These are phyloP conservation scores for Festucalex cinctus DNA, from an alignment of 2,113 vertebrate species.

Conservation along the genomic window DNA sequence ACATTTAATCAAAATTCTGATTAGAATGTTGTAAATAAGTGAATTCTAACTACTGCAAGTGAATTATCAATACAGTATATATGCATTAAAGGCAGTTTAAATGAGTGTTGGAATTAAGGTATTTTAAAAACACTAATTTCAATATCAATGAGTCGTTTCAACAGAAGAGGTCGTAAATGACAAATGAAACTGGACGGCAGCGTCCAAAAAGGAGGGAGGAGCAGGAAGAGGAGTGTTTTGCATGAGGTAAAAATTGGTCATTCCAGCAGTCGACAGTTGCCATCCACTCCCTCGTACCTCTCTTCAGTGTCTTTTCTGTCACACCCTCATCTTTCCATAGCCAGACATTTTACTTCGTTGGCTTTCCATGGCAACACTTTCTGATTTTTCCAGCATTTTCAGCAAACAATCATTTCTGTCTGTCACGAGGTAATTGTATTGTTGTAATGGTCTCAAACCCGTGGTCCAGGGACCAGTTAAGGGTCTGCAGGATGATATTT, in stretches of 20 bases:
- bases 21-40: not conserved
- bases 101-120: not conserved
- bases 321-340: constrained; percentile 35
- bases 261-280: constrained; percentile 37
- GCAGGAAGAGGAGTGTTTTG: constrained; percentile 21
- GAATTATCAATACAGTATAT: not conserved
- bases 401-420: constrained; percentile 9
- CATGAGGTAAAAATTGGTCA: constrained; percentile 48
- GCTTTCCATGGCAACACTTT: constrained; percentile 24
- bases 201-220: constrained; percentile 5
- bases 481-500: no score
- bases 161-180: constrained; percentile 31
- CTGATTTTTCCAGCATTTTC: constrained; percentile 20
- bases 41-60: not conserved
- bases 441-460: constrained; percentile 6
- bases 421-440: constrained; percentile 14
- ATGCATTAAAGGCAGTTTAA: not conserved
- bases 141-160: no score
- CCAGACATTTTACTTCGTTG: constrained; percentile 26
- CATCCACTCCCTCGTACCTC: constrained; percentile 28
- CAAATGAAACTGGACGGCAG: constrained; percentile 35
- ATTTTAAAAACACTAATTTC: no score
- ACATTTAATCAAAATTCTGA: not conserved
- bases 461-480: no score
- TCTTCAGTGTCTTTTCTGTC: constrained; percentile 31